phyloP scores from a whole-genome alignment of 1,140 invertebrate genomes.

The Whitmania pigra region DNA sequence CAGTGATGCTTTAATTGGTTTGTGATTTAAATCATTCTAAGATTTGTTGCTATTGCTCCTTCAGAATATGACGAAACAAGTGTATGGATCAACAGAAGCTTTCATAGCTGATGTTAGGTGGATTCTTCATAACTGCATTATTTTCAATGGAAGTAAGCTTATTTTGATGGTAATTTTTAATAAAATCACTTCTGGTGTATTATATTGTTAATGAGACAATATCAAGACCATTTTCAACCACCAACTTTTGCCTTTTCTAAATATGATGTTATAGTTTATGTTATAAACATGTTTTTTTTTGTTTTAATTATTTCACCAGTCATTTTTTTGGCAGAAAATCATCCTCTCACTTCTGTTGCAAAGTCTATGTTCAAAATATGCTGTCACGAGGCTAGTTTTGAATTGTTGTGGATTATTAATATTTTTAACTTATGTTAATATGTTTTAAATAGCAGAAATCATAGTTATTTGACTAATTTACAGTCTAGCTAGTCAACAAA shows the following conservation, averaged over 20 bases:
- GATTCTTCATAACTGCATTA: constrained; percentile 79
- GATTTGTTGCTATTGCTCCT: constrained; percentile 16
- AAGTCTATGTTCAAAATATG: constrained; percentile 67
- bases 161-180: neutral
- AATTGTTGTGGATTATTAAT: constrained; percentile 14
- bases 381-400: constrained; percentile 52
- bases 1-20: too few species aligned
- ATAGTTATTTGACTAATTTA: too few species aligned
- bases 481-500: too few species aligned
- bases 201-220: constrained; percentile 12
- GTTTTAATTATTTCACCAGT: neutral
- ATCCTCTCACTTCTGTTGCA: constrained; percentile 55
- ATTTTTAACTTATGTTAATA: neutral
- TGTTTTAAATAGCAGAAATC: too few species aligned
- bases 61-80: constrained; percentile 58
- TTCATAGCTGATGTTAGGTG: constrained; percentile 78
- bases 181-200: neutral
- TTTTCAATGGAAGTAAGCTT: constrained; percentile 66
- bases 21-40: neutral
- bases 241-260: neutral
- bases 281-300: neutral
- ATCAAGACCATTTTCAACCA: constrained; percentile 16
- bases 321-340: constrained; percentile 50
- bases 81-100: constrained; percentile 76
- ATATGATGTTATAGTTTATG: constrained; percentile 11